These are phyloP conservation scores for Corythornis madagascariensis DNA, from an alignment of 2,113 vertebrate genomes.

Conservation along the genomic window DNA sequence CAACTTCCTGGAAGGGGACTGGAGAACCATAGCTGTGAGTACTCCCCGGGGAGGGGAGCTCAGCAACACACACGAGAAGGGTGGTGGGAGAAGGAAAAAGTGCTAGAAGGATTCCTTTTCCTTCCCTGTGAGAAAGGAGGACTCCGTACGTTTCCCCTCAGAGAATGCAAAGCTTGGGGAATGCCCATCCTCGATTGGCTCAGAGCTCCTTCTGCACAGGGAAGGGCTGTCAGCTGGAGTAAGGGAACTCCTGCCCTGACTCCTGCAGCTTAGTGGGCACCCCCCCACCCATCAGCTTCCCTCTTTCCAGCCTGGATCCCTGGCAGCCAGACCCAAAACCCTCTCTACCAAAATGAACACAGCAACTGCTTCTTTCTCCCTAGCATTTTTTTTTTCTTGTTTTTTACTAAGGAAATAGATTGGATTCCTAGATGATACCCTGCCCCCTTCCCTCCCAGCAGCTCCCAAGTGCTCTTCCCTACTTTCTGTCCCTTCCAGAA, in stretches of 20 bases:
- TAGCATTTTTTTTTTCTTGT: background rate
- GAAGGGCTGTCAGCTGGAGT: background rate
- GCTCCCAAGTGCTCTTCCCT: background rate
- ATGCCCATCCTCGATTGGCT: background rate
- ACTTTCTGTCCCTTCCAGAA: conserved; percentile 74
- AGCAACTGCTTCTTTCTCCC: background rate
- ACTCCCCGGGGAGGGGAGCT: background rate
- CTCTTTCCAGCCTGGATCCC: background rate
- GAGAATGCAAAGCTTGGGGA: background rate
- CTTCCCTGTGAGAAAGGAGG: background rate
- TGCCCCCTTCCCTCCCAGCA: background rate
- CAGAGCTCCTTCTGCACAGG: background rate
- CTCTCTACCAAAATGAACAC: background rate
- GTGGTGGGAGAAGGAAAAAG: background rate
- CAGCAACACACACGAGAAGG: accelerated
- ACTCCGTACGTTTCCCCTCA: background rate
- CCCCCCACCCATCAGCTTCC: background rate
- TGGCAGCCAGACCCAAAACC: background rate
- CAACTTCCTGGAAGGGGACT: conserved; percentile 98
- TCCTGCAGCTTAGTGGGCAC: background rate
- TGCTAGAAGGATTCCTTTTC: background rate
- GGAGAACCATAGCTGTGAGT: conserved; percentile 93
- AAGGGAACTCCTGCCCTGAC: background rate
- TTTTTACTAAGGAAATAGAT: background rate
- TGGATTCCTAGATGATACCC: background rate